These are phyloP conservation scores for Caradrina kadenii DNA, from an alignment of 2,888 invertebrate species.

Conservation along the genomic window DNA sequence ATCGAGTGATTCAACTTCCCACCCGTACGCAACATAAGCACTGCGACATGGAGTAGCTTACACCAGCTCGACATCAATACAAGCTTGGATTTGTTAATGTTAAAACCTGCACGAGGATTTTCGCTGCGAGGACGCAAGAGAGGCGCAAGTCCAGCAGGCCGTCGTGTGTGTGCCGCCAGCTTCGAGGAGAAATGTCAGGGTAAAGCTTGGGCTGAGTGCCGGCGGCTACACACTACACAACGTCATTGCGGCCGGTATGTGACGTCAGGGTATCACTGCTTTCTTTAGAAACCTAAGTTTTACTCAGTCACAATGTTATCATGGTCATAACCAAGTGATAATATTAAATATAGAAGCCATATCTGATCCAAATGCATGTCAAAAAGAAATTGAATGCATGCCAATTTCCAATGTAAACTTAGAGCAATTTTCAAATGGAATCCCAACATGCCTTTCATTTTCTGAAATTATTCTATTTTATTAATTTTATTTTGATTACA, in stretches of 20 bases:
- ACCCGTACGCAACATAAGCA: no score
- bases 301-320: not conserved
- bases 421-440: constrained; percentile 47
- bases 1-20: no score
- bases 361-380: constrained; percentile 33
- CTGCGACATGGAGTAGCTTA: no score
- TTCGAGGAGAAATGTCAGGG: not conserved
- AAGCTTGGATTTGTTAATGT: not conserved
- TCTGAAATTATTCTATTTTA: constrained; percentile 12
- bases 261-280: not conserved
- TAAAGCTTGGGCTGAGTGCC: not conserved
- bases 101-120: not conserved
- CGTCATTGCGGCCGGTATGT: not conserved
- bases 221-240: not conserved
- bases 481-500: not conserved
- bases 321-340: constrained; percentile 13
- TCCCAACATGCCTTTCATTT: constrained; percentile 26
- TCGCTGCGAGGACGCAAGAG: not conserved
- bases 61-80: constrained; percentile 9
- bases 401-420: constrained; percentile 51
- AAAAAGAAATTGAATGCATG: constrained; percentile 57
- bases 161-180: not conserved
- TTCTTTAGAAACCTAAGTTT: not conserved
- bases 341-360: constrained; percentile 19
- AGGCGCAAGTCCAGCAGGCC: not conserved